Evolutionary conservation across 2,888 invertebrate genomes (phyloP).

Genomic region (Scelioninae gen. 2): DNA sequence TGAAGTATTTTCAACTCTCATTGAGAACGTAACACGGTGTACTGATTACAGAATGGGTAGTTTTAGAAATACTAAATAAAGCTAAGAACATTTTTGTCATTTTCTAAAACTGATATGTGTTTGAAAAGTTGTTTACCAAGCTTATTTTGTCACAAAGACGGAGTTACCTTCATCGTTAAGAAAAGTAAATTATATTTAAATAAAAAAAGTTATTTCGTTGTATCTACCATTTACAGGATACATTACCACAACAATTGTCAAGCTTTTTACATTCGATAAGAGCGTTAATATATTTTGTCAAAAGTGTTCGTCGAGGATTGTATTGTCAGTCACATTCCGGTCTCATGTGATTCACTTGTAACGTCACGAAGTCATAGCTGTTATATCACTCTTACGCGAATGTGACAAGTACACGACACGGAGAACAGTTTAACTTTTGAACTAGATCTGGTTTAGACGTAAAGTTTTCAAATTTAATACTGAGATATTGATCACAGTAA

Average conservation of each 20-base stretch:
- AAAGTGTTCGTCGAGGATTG: slow-evolving; percentile 34
- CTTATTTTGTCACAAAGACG: no score
- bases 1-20: slow-evolving; percentile 45
- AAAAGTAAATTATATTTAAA: no score
- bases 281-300: slow-evolving; percentile 30
- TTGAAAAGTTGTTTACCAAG: no score
- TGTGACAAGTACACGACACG: slow-evolving; percentile 40
- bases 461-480: slow-evolving; percentile 37
- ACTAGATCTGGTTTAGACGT: slow-evolving; percentile 43
- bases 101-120: no score
- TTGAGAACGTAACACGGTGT: slow-evolving; percentile 39
- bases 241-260: slow-evolving; percentile 28
- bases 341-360: slow-evolving; percentile 49
- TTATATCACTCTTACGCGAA: slow-evolving; percentile 40
- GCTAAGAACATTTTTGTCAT: slow-evolving; percentile 24
- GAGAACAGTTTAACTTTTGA: slow-evolving; percentile 41
- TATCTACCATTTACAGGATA: neutral
- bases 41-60: slow-evolving; percentile 36
- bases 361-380: slow-evolving; percentile 45
- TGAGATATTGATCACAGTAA: slow-evolving; percentile 30
- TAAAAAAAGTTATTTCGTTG: no score
- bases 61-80: slow-evolving; percentile 36
- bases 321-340: slow-evolving; percentile 40
- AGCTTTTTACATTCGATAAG: slow-evolving; percentile 42
- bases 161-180: no score